A percentile compares a stretch with the other conserved stretches of the same genome.
phyloP scores from a whole-genome alignment of 1,140 invertebrate genomes.

The Lordiphosa mommai region DNA sequence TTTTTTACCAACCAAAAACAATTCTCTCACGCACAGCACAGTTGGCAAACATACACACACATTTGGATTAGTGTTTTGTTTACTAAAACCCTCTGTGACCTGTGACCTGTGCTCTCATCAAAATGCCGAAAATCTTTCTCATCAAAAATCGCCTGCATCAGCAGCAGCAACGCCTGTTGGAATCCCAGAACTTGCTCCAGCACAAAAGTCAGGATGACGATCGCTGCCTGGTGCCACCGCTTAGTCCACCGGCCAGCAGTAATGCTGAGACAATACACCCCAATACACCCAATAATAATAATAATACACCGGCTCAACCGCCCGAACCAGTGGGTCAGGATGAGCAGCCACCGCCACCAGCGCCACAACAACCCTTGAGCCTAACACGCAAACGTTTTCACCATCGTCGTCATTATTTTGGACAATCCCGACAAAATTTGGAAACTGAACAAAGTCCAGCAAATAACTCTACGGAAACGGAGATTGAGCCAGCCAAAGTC shows the following conservation, averaged over 20 bases:
- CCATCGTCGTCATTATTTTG: slow-evolving; percentile 74
- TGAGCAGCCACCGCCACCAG: slow-evolving; percentile 1
- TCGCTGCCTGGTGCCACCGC: slow-evolving; percentile 66
- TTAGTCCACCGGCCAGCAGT: slow-evolving; percentile 65
- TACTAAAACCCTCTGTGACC: slow-evolving; percentile 9
- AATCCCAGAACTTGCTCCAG: slow-evolving; percentile 86
- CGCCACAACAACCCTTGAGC: slow-evolving; percentile 52
- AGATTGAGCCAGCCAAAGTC: slow-evolving; percentile 13
- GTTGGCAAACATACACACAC: slow-evolving; percentile 68
- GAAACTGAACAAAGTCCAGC: slow-evolving; percentile 28
- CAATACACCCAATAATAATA: slow-evolving; percentile 24
- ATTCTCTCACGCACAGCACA: slow-evolving; percentile 6
- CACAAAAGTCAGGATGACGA: slow-evolving; percentile 81
- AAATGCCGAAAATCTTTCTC: slow-evolving; percentile 93
- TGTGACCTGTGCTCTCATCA: slow-evolving; percentile 24
- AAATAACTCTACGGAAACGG: slow-evolving; percentile 36
- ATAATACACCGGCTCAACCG: slow-evolving; percentile 39
- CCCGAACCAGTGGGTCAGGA: slow-evolving; percentile 67
- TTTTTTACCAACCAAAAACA: slow-evolving; percentile 12
- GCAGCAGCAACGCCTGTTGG: slow-evolving; percentile 90
- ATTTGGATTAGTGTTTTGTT: slow-evolving; percentile 78
- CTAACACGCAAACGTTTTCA: slow-evolving; percentile 68
- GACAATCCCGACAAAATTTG: slow-evolving; percentile 61
- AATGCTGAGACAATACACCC: slow-evolving; percentile 2
- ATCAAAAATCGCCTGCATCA: slow-evolving; percentile 93